These are phyloP conservation scores for Naso thynnoides DNA, from an alignment of 2,797 vertebrate species.

Conservation along the genomic window DNA sequence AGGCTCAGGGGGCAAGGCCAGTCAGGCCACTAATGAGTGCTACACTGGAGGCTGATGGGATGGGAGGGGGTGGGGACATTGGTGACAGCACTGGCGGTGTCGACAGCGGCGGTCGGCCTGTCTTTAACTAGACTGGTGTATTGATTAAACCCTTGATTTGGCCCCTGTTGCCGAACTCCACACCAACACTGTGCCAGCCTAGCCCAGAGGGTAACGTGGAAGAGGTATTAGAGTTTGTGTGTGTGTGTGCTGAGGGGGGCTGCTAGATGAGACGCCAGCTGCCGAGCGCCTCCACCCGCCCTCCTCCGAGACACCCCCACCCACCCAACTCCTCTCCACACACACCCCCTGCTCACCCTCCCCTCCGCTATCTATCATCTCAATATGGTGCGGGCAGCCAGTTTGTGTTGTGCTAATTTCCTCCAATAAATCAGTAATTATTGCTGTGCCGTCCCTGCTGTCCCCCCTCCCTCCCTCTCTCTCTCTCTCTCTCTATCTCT, in stretches of 20 bases:
- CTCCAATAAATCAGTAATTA: constrained; percentile 99
- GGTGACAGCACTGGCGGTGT: constrained; percentile 55
- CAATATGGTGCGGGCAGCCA: constrained; percentile 99
- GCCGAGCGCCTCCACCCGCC: constrained; percentile 92
- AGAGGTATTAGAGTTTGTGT: constrained; percentile 59
- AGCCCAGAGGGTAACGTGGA: constrained; percentile 73
- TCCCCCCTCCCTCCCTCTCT: constrained; percentile 76
- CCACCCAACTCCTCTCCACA: constrained; percentile 84
- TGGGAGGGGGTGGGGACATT: constrained; percentile 68
- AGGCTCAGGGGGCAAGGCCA: constrained; percentile 62
- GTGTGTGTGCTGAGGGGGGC: constrained; percentile 51
- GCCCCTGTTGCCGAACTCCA: constrained; percentile 81
- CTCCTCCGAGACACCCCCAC: constrained; percentile 90
- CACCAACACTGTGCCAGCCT: constrained; percentile 68
- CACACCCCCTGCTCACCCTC: constrained; percentile 87
- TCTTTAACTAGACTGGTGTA: constrained; percentile 98
- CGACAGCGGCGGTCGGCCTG: constrained; percentile 87
- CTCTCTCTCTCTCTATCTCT: constrained; percentile 16
- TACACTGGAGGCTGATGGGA: constrained; percentile 59
- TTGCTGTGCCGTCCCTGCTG: constrained; percentile 99
- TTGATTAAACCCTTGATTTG: constrained; percentile 99
- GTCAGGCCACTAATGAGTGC: constrained; percentile 70
- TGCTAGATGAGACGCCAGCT: constrained; percentile 95
- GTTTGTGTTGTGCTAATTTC: constrained; percentile 99
- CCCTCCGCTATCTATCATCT: constrained; percentile 94